Percentiles rank a stretch among this genome's conserved stretches.
phyloP scores from a whole-genome alignment of 2,113 vertebrate species.

The Stictonetta naevosa region DNA sequence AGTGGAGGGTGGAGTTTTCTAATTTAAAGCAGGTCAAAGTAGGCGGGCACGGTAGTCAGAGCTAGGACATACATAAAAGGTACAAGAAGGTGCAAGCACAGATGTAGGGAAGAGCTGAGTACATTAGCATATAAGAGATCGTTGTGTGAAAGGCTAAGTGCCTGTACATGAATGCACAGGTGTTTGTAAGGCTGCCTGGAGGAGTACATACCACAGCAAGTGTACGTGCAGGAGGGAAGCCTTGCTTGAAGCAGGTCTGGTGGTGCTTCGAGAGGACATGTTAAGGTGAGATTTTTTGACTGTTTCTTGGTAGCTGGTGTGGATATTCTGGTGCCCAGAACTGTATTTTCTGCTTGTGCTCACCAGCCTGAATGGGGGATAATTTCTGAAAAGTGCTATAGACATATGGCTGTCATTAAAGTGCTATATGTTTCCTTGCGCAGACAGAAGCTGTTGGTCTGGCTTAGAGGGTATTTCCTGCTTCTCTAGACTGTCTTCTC shows the following conservation, averaged over 20 bases:
- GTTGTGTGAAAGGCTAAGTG: background rate
- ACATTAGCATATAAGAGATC: background rate
- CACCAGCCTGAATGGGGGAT: background rate
- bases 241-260: background rate
- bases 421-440: background rate
- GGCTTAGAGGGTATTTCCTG: background rate
- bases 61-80: background rate
- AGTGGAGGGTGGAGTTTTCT: slow-evolving; percentile 28
- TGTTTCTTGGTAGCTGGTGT: background rate
- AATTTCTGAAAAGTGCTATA: background rate
- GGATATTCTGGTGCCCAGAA: background rate
- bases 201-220: background rate
- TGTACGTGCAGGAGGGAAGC: background rate
- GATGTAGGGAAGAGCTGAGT: background rate
- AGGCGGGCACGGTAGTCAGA: background rate
- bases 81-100: background rate
- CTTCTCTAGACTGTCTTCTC: background rate
- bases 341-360: background rate
- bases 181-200: background rate
- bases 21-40: background rate
- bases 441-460: background rate
- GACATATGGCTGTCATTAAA: background rate
- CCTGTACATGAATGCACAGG: fast-evolving
- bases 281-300: slow-evolving; percentile 38
- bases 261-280: background rate